A percentile compares a stretch with the other conserved stretches of the same genome.
phyloP scores from a whole-genome alignment of 2,113 vertebrate species.

The Oreochromis spilurus region DNA sequence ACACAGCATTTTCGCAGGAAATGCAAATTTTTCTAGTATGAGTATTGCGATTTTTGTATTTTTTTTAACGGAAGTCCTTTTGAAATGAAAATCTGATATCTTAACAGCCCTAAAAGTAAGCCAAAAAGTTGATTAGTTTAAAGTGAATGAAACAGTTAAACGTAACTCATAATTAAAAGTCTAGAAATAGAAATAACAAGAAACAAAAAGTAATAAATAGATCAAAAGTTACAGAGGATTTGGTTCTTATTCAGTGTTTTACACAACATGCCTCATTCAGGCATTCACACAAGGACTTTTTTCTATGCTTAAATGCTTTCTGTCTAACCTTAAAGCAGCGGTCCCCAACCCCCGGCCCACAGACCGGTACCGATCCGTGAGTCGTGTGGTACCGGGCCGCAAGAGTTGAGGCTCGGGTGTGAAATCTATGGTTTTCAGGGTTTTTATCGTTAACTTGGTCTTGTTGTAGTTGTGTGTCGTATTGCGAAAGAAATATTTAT shows the following conservation, averaged over 20 bases:
- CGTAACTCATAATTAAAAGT: background rate
- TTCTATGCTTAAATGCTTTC: background rate
- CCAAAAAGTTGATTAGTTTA: background rate
- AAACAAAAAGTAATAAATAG: background rate
- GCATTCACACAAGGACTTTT: background rate
- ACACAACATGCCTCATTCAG: background rate
- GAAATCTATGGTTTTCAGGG: background rate
- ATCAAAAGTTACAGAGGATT: background rate
- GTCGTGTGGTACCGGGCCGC: accelerated
- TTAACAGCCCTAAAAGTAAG: background rate
- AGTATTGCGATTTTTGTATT: background rate
- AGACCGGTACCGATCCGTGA: background rate
- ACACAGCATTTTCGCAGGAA: no score
- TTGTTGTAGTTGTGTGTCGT: background rate
- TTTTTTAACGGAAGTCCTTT: background rate
- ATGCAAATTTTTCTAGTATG: no score
- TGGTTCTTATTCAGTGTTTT: background rate
- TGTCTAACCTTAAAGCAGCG: background rate
- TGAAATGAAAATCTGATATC: background rate
- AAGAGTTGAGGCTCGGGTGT: background rate
- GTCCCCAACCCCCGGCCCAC: background rate
- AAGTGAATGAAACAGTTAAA: background rate
- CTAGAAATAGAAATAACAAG: background rate
- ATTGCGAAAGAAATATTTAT: background rate
- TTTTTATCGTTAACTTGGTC: background rate